Conservation (phyloP, 2,113 vertebrate genomes). For the Pao palembangensis region DNA sequence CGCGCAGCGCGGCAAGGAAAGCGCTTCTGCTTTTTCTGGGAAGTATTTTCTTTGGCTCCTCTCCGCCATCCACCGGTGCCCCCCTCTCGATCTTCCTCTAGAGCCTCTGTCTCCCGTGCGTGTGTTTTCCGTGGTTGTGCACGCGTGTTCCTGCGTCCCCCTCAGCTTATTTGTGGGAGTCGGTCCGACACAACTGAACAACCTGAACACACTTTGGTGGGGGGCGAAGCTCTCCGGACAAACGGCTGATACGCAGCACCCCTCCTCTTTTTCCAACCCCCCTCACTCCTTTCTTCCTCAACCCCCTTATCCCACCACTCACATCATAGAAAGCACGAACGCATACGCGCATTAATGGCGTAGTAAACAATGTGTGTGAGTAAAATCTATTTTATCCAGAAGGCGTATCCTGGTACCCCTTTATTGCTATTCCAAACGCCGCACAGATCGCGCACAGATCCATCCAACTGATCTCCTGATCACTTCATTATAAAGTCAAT, state of each 20-base stretch:
- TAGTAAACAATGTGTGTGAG: background rate
- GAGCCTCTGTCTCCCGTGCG: slow-evolving; percentile 20
- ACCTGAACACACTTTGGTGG: slow-evolving; percentile 67
- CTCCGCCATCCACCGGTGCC: slow-evolving; percentile 65
- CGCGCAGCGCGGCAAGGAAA: slow-evolving; percentile 1
- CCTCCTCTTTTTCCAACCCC: slow-evolving; percentile 9
- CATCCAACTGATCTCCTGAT: slow-evolving; percentile 74
- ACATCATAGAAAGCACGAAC: slow-evolving; percentile 22
- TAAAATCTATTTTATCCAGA: slow-evolving; percentile 2
- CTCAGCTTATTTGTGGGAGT: slow-evolving; percentile 27
- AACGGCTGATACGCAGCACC: slow-evolving; percentile 55
- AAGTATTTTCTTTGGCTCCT: slow-evolving; percentile 62
- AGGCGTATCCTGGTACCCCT: background rate
- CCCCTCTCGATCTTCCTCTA: slow-evolving; percentile 24
- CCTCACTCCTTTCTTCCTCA: background rate
- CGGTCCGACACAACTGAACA: slow-evolving; percentile 64
- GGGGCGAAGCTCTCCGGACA: slow-evolving; percentile 50
- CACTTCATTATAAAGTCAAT: slow-evolving; percentile 76
- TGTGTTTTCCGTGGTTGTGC: slow-evolving; percentile 35
- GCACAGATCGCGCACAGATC: slow-evolving; percentile 51
- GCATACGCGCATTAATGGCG: background rate
- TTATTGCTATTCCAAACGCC: slow-evolving; percentile 27
- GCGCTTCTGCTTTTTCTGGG: slow-evolving; percentile 26
- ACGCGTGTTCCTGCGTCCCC: slow-evolving; percentile 37
- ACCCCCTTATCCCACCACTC: slow-evolving; percentile 21